Base-by-base conservation (phyloP, 1,140 invertebrate genomes). In the Oppia nitens region DNA sequence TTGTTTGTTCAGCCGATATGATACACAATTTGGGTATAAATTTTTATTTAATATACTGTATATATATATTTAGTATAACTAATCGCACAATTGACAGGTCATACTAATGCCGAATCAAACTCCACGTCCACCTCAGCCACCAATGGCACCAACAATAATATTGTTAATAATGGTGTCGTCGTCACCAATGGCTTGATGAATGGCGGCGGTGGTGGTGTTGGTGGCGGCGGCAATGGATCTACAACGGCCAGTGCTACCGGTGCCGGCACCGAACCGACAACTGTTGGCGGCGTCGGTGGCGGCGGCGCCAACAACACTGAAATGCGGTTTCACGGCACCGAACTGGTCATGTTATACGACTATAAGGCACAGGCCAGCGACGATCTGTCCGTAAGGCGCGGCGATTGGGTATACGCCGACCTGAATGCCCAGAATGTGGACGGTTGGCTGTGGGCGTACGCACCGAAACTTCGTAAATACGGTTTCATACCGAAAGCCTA, bases 401-500 rank as follows among this genome's bases (percentile, higher is more conserved):
- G 89, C 0, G 88, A 95, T 65, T 91, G 87, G 86, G 88, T 94
- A 58, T 94, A 93, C 73, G 89, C 88, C 0, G 88, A 94, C 74
- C 75, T 92, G 32, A 83, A 81, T 61, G 87, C 91, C 76, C 89
- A 94, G 73, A 91, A 85, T 0, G 87, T 92, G 1, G 86, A 91
- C 68, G 88, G 88, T 12, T 94, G 89, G 89, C 73, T 94, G 27
- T 95, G 90, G 90, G 88, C 87, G 0, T 92, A 89, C 71, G 86
- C 88, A 11, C 87, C 88, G 0, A 90, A 90, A 73, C 85, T 85
- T 12, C 74, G 87, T 26, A 87, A 90, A 74, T 92, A 91, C 69
- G 91, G 91, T 14, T 94, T 93, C 71, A 91, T 95, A 66, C 91
- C 91, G 12, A 91, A 90, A 71, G 85, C 87, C 0, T 94, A 93